Evolutionary conservation across 2,888 invertebrate genomes (phyloP).

Genomic region (Psylliodes chrysocephalus): DNA sequence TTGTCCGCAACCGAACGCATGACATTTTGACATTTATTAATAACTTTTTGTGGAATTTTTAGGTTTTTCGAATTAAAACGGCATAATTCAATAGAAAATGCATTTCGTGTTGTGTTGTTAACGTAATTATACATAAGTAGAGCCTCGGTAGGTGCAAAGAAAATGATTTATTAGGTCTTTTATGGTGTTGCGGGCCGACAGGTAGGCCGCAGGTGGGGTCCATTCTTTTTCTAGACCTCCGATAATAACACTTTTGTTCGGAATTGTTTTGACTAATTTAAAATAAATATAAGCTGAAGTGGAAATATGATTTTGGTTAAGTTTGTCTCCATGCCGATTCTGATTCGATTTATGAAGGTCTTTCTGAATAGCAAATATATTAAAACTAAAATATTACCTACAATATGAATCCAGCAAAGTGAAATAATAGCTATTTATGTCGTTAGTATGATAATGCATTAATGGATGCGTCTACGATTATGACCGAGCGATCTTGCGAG

Average conservation of each 20-base stretch:
- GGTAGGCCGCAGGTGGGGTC: slow-evolving; percentile 40
- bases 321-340: neutral
- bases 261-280: slow-evolving; percentile 37
- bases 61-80: slow-evolving; percentile 38
- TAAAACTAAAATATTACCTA: too few relatives aligned
- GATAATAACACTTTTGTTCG: slow-evolving; percentile 42
- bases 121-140: slow-evolving; percentile 42
- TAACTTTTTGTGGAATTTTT: slow-evolving; percentile 38
- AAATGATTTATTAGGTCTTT: slow-evolving; percentile 43
- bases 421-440: too few relatives aligned
- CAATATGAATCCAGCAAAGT: too few relatives aligned
- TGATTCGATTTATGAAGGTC: neutral
- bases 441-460: too few relatives aligned
- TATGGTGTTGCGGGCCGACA: slow-evolving; percentile 37
- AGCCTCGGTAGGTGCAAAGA: slow-evolving; percentile 41
- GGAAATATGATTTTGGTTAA: slow-evolving; percentile 7
- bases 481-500: too few relatives aligned
- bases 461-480: too few relatives aligned
- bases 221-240: slow-evolving; percentile 33
- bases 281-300: slow-evolving; percentile 26
- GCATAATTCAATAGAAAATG: slow-evolving; percentile 39
- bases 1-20: slow-evolving; percentile 23
- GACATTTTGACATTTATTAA: slow-evolving; percentile 36
- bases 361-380: neutral
- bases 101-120: slow-evolving; percentile 37